phyloP scores from a whole-genome alignment of 1,140 invertebrate species.

The Lerema accius region DNA sequence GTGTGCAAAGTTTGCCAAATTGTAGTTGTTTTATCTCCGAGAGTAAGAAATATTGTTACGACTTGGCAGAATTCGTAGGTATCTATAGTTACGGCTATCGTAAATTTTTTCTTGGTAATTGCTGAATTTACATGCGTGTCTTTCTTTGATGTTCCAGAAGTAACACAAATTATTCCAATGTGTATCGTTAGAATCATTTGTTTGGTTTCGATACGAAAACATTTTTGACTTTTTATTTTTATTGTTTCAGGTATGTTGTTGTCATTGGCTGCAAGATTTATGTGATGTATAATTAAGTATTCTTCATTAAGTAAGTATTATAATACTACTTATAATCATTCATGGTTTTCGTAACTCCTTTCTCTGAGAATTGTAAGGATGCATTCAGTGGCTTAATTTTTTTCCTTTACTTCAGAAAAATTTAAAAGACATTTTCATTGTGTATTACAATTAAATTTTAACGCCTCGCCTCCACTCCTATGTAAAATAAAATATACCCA shows the following conservation, averaged over 20 bases:
- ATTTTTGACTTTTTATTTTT: background rate
- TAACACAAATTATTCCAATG: background rate
- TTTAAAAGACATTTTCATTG: too few species aligned
- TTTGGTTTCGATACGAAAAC: background rate
- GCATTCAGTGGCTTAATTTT: too few species aligned
- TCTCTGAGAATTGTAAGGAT: too few species aligned
- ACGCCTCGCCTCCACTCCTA: too few species aligned
- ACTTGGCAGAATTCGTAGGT: slow-evolving; percentile 7
- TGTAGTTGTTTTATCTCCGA: slow-evolving; percentile 3
- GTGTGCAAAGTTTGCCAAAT: slow-evolving; percentile 17
- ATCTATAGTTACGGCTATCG: background rate
- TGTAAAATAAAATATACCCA: too few species aligned
- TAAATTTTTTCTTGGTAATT: slow-evolving; percentile 8
- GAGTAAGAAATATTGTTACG: slow-evolving; percentile 12
- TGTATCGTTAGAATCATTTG: too few species aligned
- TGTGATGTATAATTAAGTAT: background rate
- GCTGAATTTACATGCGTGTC: background rate
- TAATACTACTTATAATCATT: too few species aligned
- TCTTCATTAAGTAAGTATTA: too few species aligned
- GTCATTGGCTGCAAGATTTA: background rate
- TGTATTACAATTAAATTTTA: too few species aligned
- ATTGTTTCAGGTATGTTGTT: slow-evolving; percentile 14
- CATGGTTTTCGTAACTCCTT: too few species aligned
- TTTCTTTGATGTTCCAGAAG: slow-evolving; percentile 5
- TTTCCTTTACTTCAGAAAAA: too few species aligned